phyloP scores from a whole-genome alignment of 2,797 vertebrate genomes.

The Cephalopachus bancanus region DNA sequence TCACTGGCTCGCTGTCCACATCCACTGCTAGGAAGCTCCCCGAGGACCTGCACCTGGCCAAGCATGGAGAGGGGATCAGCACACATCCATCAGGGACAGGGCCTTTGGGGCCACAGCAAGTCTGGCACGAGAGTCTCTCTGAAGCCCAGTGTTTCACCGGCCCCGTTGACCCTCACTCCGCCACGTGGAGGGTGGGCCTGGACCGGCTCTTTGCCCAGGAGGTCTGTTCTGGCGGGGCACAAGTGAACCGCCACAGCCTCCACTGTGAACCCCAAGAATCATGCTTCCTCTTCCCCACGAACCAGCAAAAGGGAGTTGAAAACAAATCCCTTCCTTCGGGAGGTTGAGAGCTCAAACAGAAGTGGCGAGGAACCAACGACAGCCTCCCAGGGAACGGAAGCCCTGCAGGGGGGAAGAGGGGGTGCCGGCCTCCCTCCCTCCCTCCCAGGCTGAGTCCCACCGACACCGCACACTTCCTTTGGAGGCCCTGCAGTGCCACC shows the following conservation, averaged over 20 bases:
- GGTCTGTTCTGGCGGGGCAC: neutral
- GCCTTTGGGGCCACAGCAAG: rapidly evolving
- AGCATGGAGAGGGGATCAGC: neutral
- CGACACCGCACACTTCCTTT: neutral
- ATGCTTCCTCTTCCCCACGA: neutral
- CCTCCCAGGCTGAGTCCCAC: neutral
- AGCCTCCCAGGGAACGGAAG: neutral
- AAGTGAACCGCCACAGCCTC: neutral
- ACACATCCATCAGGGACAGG: neutral
- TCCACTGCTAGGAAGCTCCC: neutral
- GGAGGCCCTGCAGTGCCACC: conserved; percentile 60
- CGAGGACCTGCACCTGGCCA: rapidly evolving
- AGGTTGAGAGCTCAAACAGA: neutral
- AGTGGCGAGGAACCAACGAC: neutral
- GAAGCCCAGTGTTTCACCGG: no score
- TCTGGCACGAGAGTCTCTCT: neutral
- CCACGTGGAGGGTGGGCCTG: neutral
- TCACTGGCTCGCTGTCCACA: neutral
- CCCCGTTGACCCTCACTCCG: rapidly evolving
- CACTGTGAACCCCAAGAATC: neutral
- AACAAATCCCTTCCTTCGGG: neutral
- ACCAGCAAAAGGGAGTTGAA: neutral
- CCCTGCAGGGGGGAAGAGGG: no score
- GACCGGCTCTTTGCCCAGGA: no score
- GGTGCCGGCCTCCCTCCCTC: neutral